Base-by-base conservation (phyloP, 1,140 invertebrate genomes). In the Calliphora vicina region DNA sequence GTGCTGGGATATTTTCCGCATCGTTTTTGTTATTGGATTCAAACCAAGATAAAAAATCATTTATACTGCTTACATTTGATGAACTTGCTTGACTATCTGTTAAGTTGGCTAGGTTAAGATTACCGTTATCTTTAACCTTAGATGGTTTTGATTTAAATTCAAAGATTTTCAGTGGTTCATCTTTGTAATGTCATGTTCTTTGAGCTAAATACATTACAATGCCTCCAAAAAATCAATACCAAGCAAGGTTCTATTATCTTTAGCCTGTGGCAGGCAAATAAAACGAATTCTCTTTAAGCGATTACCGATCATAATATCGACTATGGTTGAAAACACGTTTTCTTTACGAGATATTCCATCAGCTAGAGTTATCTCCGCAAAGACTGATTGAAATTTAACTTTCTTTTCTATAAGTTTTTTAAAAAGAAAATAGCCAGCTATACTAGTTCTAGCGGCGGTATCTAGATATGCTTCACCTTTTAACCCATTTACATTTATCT, bases 301-400 rank as follows among this genome's bases (percentile, higher is more conserved):
- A n/a, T n/a, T n/a, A 4, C 82, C 81, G 81, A 84, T 84, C 2
- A 74, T 81, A 20, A 83, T 81, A 26, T 73, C 78, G 8, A 74
- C 76, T 25, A 81, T 72, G 10, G 80, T 81, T 26, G 80, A 72
- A 23, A 73, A 45, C 15, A 83, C 80, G 8, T 42, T 35, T 73
- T 81, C 61, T 20, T 57, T 81, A n/a, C 57, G 9, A 23, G 42
- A 6, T 29, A 73, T 83, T 29, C 74, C 74, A 80, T 80, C 82
- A 61, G 74, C 82, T 29, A 80, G 20, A 20, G 29, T 83, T 29
- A 83, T 71, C 25, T 83, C 76, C 10, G 82, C 82, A 67, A 23
- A 23, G 1, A 80, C 76, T 23, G 35, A n/a, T 61, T 82, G 72
- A 35, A 82, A 82, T 13, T 26, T 26, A n/a, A 20, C 17, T 26